Evolutionary conservation across 2,888 invertebrate genomes (phyloP).

Genomic region (Luffia ferchaultella): DNA sequence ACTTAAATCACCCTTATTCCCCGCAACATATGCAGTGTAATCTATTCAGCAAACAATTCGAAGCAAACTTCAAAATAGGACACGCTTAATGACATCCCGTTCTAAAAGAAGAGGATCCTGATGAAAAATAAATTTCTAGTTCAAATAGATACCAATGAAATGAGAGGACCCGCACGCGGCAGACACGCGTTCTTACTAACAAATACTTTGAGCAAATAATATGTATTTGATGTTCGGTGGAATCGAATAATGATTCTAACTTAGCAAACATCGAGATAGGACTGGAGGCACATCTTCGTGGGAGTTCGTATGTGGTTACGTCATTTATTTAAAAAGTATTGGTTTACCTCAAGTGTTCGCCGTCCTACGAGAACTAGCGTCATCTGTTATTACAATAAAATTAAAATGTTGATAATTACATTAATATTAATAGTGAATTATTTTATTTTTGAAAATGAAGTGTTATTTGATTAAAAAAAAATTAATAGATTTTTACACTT

Average conservation of each 20-base stretch:
- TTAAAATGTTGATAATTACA: too few species aligned
- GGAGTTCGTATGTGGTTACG: neutral
- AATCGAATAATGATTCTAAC: neutral
- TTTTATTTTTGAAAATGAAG: too few species aligned
- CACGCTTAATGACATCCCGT: constrained; percentile 50
- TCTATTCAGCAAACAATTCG: constrained; percentile 47
- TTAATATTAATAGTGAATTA: too few species aligned
- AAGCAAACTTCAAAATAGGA: constrained; percentile 27
- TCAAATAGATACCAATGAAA: constrained; percentile 62
- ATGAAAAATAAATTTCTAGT: constrained; percentile 63
- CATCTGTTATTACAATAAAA: too few species aligned
- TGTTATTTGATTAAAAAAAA: too few species aligned
- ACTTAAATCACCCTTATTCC: neutral
- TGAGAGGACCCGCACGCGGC: constrained; percentile 46
- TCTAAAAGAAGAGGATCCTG: constrained; percentile 46
- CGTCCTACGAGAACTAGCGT: too few species aligned
- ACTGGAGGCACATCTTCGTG: neutral
- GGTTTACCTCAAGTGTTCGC: too few species aligned
- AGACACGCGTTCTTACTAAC: constrained; percentile 52
- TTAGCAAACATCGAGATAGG: neutral
- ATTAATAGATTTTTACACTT: too few species aligned
- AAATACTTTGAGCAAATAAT: constrained; percentile 60
- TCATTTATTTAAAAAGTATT: neutral
- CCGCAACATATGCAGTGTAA: neutral
- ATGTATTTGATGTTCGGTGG: neutral